Evolutionary conservation across 1,140 invertebrate species (phyloP), one percentile per base, ranked within the genome.

Genomic region (Acyrthosiphon pisum): DNA sequence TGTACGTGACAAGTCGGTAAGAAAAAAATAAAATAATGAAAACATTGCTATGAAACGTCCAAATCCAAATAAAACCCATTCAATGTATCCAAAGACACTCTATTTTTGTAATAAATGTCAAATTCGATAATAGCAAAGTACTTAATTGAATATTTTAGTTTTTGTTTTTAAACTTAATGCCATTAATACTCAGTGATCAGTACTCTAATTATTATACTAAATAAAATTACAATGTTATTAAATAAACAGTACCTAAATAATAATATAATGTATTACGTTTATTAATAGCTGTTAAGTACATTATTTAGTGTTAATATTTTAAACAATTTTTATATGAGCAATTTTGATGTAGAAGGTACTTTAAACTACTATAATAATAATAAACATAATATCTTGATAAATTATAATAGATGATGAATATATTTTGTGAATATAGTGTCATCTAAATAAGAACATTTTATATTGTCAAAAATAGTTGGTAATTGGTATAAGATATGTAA

Each of bases 121-220:
- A n/a, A 88, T 48, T n/a, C 7, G n/a, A 48, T 48, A 50, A 88
- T 48, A 22, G 6, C 14, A 48, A 46, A n/a, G 6, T 14, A 35
- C 18, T 50, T 88, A 35, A 48, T 53, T 89, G 35, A 53, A 89
- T 53, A 53, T 89, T 89, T 89, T 89, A 89, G 46, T 89, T 37
- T 7, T 50, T 35, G n/a, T 53, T 89, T 89, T 89, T 53, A 53
- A 53, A 11, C 14, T 53, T 23, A 53, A 53, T 35, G 11, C 14
- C 23, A 84, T 41, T 84, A 44, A 30, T 41, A 2, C 8, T 83
- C 1, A 48, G 9, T 50, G 18, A 3, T 2, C 18, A 11, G 11
- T 48, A 23, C 46, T 4, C 26, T 30, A 1, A 4, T 11, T 41
- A 37, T 30, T 20, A n/a, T 22, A 48, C 46, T 20, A 48, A 87